A percentile compares a stretch with the other conserved stretches of the same genome.
Evolutionary conservation across 2,888 invertebrate genomes (phyloP).

Genomic region (Sipha maydis): DNA sequence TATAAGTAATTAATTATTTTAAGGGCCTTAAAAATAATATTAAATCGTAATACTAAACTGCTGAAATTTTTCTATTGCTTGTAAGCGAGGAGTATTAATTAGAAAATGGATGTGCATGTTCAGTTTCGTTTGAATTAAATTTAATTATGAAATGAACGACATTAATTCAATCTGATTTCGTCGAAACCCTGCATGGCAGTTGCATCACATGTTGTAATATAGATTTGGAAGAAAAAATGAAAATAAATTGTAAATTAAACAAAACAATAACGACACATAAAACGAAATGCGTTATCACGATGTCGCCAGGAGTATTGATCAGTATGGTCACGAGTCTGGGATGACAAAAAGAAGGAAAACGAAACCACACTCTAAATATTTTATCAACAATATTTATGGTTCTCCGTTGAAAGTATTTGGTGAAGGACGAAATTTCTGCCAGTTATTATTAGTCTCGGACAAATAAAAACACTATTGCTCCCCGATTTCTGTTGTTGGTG

Average conservation of each 20-base stretch:
- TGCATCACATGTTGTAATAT: too few relatives aligned
- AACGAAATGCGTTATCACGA: background rate
- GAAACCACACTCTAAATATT: background rate
- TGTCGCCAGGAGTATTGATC: constrained; percentile 16
- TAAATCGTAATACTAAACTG: too few relatives aligned
- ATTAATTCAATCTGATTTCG: background rate
- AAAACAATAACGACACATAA: constrained; percentile 34
- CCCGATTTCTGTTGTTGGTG: background rate
- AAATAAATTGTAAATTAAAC: background rate
- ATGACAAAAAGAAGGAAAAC: background rate
- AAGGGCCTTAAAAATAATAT: too few relatives aligned
- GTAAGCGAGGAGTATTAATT: too few relatives aligned
- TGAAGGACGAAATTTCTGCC: background rate
- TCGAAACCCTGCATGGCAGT: background rate
- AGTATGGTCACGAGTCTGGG: background rate
- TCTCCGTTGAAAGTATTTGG: background rate
- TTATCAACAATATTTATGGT: background rate
- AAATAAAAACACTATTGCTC: background rate
- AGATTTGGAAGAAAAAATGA: background rate
- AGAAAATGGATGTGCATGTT: background rate
- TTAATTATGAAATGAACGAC: background rate
- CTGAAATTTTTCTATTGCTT: too few relatives aligned
- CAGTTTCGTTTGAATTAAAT: background rate
- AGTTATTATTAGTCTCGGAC: background rate
- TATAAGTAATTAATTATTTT: too few relatives aligned